Conservation (phyloP, 2,888 invertebrate species). For the Biston betularia region DNA sequence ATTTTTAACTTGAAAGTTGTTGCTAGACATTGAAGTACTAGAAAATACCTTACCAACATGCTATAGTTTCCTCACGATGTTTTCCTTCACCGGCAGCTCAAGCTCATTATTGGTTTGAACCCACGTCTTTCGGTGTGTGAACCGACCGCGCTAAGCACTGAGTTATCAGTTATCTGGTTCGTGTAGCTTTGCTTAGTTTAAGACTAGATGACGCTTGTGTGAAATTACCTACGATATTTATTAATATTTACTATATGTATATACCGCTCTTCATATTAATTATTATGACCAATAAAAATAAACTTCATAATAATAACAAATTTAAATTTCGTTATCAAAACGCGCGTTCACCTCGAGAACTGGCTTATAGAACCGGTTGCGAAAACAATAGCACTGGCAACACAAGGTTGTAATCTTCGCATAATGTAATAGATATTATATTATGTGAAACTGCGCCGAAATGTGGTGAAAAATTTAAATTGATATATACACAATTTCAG, state of each 20-base stretch:
- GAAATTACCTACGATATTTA: too few relatives aligned
- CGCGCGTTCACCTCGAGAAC: constrained; percentile 37
- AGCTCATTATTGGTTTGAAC: too few relatives aligned
- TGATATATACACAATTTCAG: constrained; percentile 32
- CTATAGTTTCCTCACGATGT: too few relatives aligned
- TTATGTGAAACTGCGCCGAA: constrained; percentile 37
- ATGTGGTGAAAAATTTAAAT: constrained; percentile 40
- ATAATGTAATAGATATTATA: constrained; percentile 43
- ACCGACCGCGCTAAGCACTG: too few relatives aligned
- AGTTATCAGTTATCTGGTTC: too few relatives aligned
- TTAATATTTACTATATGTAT: background rate
- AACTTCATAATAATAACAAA: constrained; percentile 9
- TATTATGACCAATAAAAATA: constrained; percentile 16
- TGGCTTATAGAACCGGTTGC: constrained; percentile 48
- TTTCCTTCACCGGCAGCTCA: too few relatives aligned
- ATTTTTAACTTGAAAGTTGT: too few relatives aligned
- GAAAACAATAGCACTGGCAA: constrained; percentile 53
- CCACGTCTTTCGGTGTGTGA: too few relatives aligned
- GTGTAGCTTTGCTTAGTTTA: too few relatives aligned
- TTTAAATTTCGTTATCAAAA: constrained; percentile 28
- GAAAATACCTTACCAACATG: too few relatives aligned
- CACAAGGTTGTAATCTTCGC: constrained; percentile 49
- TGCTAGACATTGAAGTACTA: too few relatives aligned
- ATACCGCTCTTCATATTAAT: background rate
- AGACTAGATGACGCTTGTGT: too few relatives aligned